Base-by-base conservation (phyloP, 1,140 invertebrate species). In the Pseudomyrmex flavicornis region DNA sequence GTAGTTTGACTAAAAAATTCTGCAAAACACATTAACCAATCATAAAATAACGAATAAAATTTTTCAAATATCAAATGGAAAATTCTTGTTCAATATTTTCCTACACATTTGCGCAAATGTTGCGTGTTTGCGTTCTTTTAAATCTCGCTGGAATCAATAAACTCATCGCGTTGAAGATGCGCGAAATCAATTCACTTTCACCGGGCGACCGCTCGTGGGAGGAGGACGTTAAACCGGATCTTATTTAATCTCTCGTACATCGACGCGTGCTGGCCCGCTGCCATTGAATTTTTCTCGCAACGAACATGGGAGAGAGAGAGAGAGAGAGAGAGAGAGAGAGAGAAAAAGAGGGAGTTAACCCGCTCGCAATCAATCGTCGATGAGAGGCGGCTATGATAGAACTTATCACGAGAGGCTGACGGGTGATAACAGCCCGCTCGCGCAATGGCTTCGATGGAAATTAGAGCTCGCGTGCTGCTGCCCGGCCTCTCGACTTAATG, bases 401-500 rank as follows among this genome's bases (percentile, higher is more conserved):
- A 54, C 56, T 84, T 85, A 73, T 86, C 84, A 70, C 48, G 1
- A 46, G 80, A 54, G 46, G 7, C 52, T 22, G 54, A 44, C 63
- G 3, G 35, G 10, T 61, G 86, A 85, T 85, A 88, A 83, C 63
- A 26, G 62, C 13, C 0, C 35, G 35, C 35, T 35, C 35, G 35
- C 35, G 35, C 35, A 35, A n/a, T 12, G 20, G 17, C 61, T 70
- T 66, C 35, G 54, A 85, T 65, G 61, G 58, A 84, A 88, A 89
- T 88, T 84, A 62, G 54, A 50, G 22, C 72, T 89, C 80, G 88
- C 88, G 83, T 86, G 88, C 35, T 86, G 88, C 35, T 79, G 54
- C 73, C 35, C 7, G 44, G 22, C 9, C 52, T 54, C 61, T 52
- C 50, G 69, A 77, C 68, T 76, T 48, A 82, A 86, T 85, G 82